A percentile compares a stretch with the other conserved stretches of the same genome.
Conservation (phyloP, 2,888 invertebrate species). For the Ypsolopha sequella region DNA sequence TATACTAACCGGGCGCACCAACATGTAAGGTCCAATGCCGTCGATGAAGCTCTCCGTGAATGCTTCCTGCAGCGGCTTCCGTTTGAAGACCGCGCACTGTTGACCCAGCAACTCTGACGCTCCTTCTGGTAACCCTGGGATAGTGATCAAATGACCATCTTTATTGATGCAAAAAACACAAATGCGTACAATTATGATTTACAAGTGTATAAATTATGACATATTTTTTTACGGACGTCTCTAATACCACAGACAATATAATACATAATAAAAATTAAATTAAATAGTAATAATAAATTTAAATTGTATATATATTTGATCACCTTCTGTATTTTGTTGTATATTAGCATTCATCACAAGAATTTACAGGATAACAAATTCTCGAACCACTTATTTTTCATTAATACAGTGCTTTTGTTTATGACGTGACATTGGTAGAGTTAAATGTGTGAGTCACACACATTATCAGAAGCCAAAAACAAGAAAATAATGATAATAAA, state of each 20-base stretch:
- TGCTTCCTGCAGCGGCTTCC: conserved; percentile 37
- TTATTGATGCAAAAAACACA: background rate
- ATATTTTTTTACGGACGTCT: too few species aligned
- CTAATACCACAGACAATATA: background rate
- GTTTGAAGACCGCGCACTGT: conserved; percentile 42
- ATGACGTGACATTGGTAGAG: too few species aligned
- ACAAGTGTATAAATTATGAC: background rate
- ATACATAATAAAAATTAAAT: background rate
- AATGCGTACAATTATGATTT: background rate
- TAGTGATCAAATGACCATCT: background rate
- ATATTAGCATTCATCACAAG: too few species aligned
- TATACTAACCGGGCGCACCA: conserved; percentile 34
- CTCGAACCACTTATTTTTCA: too few species aligned
- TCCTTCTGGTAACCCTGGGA: conserved; percentile 37
- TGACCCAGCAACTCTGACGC: conserved; percentile 24
- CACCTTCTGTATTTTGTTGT: too few species aligned
- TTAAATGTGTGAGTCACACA: too few species aligned
- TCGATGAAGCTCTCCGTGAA: conserved; percentile 44
- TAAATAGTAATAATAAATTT: too few species aligned
- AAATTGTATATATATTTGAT: too few species aligned
- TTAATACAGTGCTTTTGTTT: too few species aligned
- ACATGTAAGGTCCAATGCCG: conserved; percentile 34
- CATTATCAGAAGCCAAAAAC: too few species aligned
- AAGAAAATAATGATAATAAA: too few species aligned
- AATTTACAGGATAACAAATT: too few species aligned